phyloP scores from a whole-genome alignment of 2,113 vertebrate genomes.

The Pterophyllum scalare region DNA sequence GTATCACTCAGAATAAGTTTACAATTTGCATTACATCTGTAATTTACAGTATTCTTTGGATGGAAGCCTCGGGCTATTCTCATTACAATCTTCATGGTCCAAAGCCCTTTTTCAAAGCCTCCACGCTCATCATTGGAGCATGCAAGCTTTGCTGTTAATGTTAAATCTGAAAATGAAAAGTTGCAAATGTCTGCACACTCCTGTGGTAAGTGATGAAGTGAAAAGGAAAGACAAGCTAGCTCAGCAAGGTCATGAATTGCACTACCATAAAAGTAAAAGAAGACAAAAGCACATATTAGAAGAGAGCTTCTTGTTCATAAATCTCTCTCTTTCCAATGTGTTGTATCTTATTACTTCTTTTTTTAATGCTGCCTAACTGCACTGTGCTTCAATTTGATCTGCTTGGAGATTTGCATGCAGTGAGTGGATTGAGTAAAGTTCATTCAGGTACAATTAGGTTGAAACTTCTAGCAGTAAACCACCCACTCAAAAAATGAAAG shows the following conservation, averaged over 20 bases:
- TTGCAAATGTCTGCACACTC: constrained; percentile 21
- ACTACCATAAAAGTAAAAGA: neutral
- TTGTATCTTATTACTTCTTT: neutral
- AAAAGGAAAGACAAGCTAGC: constrained; percentile 30
- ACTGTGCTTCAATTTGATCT: neutral
- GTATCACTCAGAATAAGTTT: constrained; percentile 4
- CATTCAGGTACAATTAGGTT: constrained; percentile 14
- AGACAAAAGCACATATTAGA: neutral
- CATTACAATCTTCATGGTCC: constrained; percentile 26
- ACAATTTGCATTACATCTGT: constrained; percentile 17
- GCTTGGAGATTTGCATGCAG: constrained; percentile 23
- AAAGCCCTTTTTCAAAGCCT: neutral
- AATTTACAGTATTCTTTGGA: constrained; percentile 11
- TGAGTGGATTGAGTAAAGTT: constrained; percentile 29
- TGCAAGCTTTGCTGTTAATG: neutral
- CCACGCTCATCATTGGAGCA: neutral
- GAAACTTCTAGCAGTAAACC: constrained; percentile 42
- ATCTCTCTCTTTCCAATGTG: neutral
- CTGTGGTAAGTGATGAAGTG: constrained; percentile 36
- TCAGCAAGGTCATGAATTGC: constrained; percentile 26
- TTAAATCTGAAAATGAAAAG: constrained; percentile 34
- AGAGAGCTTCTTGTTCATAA: constrained; percentile 11
- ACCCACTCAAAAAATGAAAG: constrained; percentile 47
- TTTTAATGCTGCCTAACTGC: neutral
- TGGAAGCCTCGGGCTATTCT: neutral